These are phyloP conservation scores for Scaptomyza flava DNA, from an alignment of 2,888 invertebrate genomes.

Conservation along the genomic window DNA sequence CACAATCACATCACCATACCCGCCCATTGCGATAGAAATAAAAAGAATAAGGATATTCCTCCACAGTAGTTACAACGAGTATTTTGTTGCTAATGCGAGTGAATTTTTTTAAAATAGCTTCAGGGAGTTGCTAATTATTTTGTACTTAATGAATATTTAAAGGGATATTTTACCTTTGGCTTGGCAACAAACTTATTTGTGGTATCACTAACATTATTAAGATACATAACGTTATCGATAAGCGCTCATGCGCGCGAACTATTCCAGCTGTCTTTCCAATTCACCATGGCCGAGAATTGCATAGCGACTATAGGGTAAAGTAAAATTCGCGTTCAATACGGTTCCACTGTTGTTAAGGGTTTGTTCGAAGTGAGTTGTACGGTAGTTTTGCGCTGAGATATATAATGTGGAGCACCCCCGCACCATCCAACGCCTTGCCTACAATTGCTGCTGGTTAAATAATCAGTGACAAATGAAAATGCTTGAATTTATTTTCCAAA, in stretches of 20 bases:
- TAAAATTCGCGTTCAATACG: constrained; percentile 75
- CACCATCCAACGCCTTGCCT: constrained; percentile 18
- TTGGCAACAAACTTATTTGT: background rate
- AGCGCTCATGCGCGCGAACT: constrained; percentile 40
- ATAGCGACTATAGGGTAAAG: constrained; percentile 66
- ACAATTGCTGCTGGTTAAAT: constrained; percentile 66
- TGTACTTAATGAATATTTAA: background rate
- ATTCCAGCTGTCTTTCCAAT: constrained; percentile 49
- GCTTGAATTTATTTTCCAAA: constrained; percentile 24
- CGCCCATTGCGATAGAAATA: background rate
- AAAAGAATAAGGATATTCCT: background rate
- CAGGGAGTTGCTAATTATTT: background rate
- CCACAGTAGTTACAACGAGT: background rate
- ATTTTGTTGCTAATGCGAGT: background rate
- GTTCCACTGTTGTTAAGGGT: constrained; percentile 84
- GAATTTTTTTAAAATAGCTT: background rate
- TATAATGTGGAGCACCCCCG: constrained; percentile 52
- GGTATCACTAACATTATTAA: constrained; percentile 12
- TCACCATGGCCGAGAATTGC: constrained; percentile 60
- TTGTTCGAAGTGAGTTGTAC: constrained; percentile 83
- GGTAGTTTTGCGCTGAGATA: constrained; percentile 37
- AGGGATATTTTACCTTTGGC: too few species aligned
- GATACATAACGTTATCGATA: constrained; percentile 40
- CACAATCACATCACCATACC: too few species aligned
- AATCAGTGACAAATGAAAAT: constrained; percentile 61